Evolutionary conservation across 2,888 invertebrate species (phyloP), one percentile per base, ranked within the genome.

Genomic region (Euzetes globulus): DNA sequence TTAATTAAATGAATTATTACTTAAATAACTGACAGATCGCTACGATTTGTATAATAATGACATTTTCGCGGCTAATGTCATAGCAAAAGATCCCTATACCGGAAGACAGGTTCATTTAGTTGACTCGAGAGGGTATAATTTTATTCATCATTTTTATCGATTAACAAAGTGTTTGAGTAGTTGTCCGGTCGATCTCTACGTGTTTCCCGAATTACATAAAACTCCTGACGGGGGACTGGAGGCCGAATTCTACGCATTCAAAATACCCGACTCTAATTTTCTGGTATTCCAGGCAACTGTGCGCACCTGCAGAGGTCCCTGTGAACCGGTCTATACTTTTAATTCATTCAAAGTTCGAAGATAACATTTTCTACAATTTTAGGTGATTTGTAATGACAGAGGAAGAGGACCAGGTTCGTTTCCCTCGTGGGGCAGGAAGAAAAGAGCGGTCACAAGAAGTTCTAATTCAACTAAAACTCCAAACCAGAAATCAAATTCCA

Each of bases 191-290:
- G 93, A 94, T 83, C 71, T 79, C 22, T 92, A 90, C 81, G 93
- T 94, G 0, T 94, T 94, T 85, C 94, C 94, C 0, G 92, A 93
- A 81, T 82, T 94, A 79, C 93, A 93, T 81, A 89, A 91, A 80
- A 88, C 92, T 0, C 87, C 94, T 29, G 91, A 88, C 79, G 90
- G 92, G 0, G 92, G 91, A 4, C 84, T 94, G 72, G 93, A 94
- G 85, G 93, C 94, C 0, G 87, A 92, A 80, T 94, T 94, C 82
- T 93, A 94, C 82, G 94, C 94, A 0, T 94, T 94, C 82, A 94
- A 94, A 84, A 93, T 94, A 78, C 94, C 94, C 0, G 94, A 94
- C 84, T 94, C 94, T 0, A 94, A 94, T 83, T 93, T 93, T 86
- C 84, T 94, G 79, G 92, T 94, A 0, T 94, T 94, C 80, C 94